A percentile compares a stretch with the other conserved stretches of the same genome.
phyloP scores from a whole-genome alignment of 2,113 vertebrate species.

The Perccottus glenii region DNA sequence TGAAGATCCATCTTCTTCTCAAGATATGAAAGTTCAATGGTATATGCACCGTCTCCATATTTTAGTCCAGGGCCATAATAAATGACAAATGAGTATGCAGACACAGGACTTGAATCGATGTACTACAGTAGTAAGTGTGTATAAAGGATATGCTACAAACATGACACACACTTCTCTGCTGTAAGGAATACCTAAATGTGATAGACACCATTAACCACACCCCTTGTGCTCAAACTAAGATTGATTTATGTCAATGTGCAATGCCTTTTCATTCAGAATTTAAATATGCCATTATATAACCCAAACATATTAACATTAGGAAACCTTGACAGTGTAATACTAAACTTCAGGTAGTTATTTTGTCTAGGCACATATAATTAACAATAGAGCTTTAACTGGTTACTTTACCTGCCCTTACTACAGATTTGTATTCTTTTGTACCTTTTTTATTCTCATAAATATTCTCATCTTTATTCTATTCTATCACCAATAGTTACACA shows the following conservation, averaged over 20 bases:
- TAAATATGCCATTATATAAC: background rate
- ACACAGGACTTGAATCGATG: constrained; percentile 24
- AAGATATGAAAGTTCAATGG: constrained; percentile 12
- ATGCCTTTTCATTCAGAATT: background rate
- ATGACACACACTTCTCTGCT: constrained; percentile 11
- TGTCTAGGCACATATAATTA: too few species aligned
- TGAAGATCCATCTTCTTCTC: constrained; percentile 31
- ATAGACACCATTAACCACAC: constrained; percentile 4
- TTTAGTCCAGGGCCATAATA: constrained; percentile 38
- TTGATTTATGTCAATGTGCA: background rate
- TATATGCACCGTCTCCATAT: constrained; percentile 15
- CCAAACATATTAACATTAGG: too few species aligned
- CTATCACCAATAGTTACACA: too few species aligned
- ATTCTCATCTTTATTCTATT: too few species aligned
- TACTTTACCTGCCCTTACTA: too few species aligned
- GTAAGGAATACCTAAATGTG: background rate
- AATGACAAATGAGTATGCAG: constrained; percentile 31
- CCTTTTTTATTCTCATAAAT: too few species aligned
- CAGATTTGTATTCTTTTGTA: too few species aligned
- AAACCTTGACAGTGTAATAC: too few species aligned
- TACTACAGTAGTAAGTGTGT: constrained; percentile 17
- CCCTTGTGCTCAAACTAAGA: constrained; percentile 5
- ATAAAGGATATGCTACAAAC: constrained; percentile 9
- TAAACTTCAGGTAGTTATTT: too few species aligned
- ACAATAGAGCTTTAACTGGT: too few species aligned